Evolutionary conservation across 2,888 invertebrate genomes (phyloP), one percentile per base, ranked within the genome.

Genomic region (Drosophila helvetica): DNA sequence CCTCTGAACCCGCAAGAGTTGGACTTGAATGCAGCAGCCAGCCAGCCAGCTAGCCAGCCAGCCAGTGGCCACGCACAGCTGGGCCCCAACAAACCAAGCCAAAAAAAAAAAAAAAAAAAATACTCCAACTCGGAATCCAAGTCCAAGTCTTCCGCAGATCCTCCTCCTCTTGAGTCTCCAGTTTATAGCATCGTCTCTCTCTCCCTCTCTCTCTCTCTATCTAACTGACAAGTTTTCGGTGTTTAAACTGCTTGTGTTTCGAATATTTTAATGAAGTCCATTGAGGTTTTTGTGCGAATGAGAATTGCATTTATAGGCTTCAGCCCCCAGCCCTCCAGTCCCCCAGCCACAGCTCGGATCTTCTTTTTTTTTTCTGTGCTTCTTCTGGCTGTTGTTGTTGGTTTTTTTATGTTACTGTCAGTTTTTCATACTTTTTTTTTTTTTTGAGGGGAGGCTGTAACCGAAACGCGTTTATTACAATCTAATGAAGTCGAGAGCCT

Each of bases 221-320:
- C 64, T 33, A 10, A 12, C 33, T 61, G 72, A 72, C 65, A 66
- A 62, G 59, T 72, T 60, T 56, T 65, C 18, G 60, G 53, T 60
- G 69, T 53, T 74, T 86, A 83, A 86, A 83, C 80, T 88, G 85
- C 88, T 88, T 86, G 75, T 84, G 75, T 80, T 86, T 88, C 85
- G 80, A 78, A 88, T 86, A 86, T 86, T 86, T 88, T 86, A 86
- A 85, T 85, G 86, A 85, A 85, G 86, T 86, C 88, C 88, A 85
- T 88, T 88, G 84, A 85, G 79, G 88, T 65, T 87, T 30, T 83
- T 82, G 79, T 85, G 88, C 88, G 86, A 87, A 74, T 78, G 84
- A 15, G 79, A 86, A 88, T 86, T 87, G 88, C 85, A 88, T 88
- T 86, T 88, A 80, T 88, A 88, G 80, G 84, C 38, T 12, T 12